Conservation (phyloP, 2,113 vertebrate species). For the Rhizomys pruinosus region DNA sequence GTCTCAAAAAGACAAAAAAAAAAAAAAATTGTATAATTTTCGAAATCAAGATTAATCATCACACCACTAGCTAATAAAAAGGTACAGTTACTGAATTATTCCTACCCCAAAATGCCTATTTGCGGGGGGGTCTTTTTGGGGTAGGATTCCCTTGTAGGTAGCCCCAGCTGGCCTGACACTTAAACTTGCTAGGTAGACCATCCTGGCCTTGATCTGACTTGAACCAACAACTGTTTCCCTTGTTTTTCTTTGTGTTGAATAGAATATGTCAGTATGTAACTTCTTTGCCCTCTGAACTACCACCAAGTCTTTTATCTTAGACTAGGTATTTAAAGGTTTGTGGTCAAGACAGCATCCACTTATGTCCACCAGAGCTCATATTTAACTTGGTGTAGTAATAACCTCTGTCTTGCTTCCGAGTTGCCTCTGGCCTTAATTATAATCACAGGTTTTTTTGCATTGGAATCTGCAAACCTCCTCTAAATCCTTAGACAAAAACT, state of each 20-base stretch:
- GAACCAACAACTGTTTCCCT: not conserved
- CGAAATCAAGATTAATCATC: constrained; percentile 42
- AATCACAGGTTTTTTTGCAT: not conserved
- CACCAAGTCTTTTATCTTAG: not conserved
- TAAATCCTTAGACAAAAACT: constrained; percentile 10
- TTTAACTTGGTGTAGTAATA: not conserved
- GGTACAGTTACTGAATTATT: not conserved
- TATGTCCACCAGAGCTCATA: constrained; percentile 21
- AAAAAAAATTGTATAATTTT: too few relatives aligned
- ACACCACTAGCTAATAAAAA: not conserved
- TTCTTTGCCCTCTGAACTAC: constrained; percentile 37
- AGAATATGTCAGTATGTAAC: not conserved
- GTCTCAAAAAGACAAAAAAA: too few relatives aligned
- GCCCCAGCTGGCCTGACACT: too few relatives aligned
- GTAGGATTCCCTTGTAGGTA: not conserved
- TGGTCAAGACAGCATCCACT: constrained; percentile 39
- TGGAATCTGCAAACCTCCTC: constrained; percentile 22
- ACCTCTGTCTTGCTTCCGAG: not conserved
- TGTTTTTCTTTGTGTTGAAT: constrained; percentile 25
- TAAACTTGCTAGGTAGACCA: too few relatives aligned
- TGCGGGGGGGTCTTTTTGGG: not conserved
- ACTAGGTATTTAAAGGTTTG: constrained; percentile 18
- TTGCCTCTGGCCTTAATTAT: not conserved
- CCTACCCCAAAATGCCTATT: not conserved
- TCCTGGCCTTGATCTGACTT: not conserved